Evolutionary conservation across 2,888 invertebrate genomes (phyloP).

Genomic region (Caradrina kadenii): DNA sequence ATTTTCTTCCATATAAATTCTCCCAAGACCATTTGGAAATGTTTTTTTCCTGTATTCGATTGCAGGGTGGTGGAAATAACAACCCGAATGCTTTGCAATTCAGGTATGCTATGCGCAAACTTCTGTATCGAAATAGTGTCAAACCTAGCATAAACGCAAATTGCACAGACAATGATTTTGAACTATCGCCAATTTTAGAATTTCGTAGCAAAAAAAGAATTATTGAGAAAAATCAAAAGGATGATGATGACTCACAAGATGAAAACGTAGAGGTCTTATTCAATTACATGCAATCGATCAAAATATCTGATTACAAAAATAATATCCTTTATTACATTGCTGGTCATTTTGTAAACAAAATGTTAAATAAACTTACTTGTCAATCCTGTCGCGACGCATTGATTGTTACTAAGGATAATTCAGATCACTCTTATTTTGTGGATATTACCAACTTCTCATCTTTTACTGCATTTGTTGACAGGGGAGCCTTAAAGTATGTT

Average conservation of each 20-base stretch:
- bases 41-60: too few species aligned
- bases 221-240: neutral
- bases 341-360: constrained; percentile 19
- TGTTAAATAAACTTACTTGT: constrained; percentile 14
- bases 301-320: constrained; percentile 14
- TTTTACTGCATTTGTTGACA: constrained; percentile 24
- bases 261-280: constrained; percentile 11
- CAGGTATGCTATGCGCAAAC: constrained; percentile 39
- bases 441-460: constrained; percentile 21
- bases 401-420: constrained; percentile 13
- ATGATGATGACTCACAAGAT: neutral
- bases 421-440: constrained; percentile 18
- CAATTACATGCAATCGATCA: constrained; percentile 1
- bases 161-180: constrained; percentile 30
- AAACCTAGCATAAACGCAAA: constrained; percentile 42
- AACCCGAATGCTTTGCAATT: constrained; percentile 26
- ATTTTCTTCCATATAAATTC: constrained; percentile 1
- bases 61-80: too few species aligned
- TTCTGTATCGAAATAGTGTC: constrained; percentile 42
- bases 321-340: constrained; percentile 25
- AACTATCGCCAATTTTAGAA: constrained; percentile 37
- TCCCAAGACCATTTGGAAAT: constrained; percentile 25
- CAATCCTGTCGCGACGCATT: constrained; percentile 8
- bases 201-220: constrained; percentile 24
- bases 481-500: constrained; percentile 11